Conservation (phyloP, 2,888 invertebrate genomes). For the Teinopalpus imperialis region DNA sequence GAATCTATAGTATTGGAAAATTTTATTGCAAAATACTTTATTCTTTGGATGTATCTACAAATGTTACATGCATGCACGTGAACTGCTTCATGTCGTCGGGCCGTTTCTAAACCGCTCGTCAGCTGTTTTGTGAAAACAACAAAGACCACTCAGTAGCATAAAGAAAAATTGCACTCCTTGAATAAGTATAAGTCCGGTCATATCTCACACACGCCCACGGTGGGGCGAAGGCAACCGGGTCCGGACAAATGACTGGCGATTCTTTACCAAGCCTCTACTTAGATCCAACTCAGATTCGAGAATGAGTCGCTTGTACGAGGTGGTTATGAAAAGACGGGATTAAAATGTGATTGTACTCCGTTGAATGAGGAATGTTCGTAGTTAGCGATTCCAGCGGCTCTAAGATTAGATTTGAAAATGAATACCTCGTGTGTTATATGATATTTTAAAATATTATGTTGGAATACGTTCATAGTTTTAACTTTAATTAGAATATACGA, state of each 20-base stretch:
- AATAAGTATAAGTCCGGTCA: conserved; percentile 17
- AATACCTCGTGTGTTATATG: conserved; percentile 6
- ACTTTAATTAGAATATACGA: no score
- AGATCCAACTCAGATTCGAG: conserved; percentile 20
- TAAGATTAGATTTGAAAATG: conserved; percentile 11
- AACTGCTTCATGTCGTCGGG: no score
- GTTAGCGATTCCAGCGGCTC: conserved; percentile 10
- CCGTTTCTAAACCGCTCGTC: neutral
- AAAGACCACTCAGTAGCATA: conserved; percentile 16
- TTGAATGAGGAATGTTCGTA: conserved; percentile 16
- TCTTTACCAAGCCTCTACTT: conserved; percentile 15
- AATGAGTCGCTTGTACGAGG: conserved; percentile 17
- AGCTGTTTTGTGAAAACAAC: conserved; percentile 15
- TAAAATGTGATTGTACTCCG: conserved; percentile 20
- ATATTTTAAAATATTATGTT: no score
- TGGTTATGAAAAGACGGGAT: conserved; percentile 21
- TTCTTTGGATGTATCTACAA: no score
- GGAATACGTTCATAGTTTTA: no score
- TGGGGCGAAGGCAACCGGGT: conserved; percentile 11
- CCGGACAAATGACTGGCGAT: conserved; percentile 24
- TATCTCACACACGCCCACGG: conserved; percentile 27
- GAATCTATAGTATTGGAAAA: no score
- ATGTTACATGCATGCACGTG: no score
- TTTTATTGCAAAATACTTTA: no score
- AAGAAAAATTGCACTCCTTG: conserved; percentile 24